These are phyloP conservation scores for Serrognathus titanus DNA, from an alignment of 2,888 invertebrate genomes.

Conservation along the genomic window DNA sequence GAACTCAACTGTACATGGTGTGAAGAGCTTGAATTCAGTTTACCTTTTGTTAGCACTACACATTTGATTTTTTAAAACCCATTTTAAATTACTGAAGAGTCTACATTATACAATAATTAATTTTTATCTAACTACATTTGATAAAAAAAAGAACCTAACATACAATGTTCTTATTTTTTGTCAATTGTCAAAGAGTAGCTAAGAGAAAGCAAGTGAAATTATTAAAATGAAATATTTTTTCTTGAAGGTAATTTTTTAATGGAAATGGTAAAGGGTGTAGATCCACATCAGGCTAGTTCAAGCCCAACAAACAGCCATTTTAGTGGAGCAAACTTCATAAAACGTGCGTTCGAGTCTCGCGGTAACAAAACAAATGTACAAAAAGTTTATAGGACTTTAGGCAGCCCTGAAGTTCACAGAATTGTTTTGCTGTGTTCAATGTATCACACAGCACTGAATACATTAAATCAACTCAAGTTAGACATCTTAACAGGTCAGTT, in stretches of 20 bases:
- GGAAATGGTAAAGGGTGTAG: constrained; percentile 50
- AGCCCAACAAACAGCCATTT: constrained; percentile 46
- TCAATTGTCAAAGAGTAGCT: too few species aligned
- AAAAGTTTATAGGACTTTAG: constrained; percentile 71
- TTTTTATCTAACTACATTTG: background rate
- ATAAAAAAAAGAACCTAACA: too few species aligned
- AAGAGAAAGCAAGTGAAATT: background rate
- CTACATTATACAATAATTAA: background rate
- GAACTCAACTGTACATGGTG: too few species aligned
- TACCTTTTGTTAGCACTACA: too few species aligned
- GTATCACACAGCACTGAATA: constrained; percentile 87
- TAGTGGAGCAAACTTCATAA: constrained; percentile 53
- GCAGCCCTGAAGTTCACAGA: constrained; percentile 76
- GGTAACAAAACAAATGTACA: constrained; percentile 60
- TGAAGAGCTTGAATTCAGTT: too few species aligned
- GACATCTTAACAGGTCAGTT: constrained; percentile 86
- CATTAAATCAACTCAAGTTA: constrained; percentile 84
- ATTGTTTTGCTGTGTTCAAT: constrained; percentile 86
- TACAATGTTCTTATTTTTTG: background rate
- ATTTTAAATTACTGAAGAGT: too few species aligned
- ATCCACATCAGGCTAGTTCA: constrained; percentile 39
- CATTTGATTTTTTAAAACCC: too few species aligned
- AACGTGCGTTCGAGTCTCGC: constrained; percentile 59
- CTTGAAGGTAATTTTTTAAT: constrained; percentile 49
- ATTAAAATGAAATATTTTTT: background rate